These are phyloP conservation scores for Chlorocebus sabaeus DNA, from an alignment of 2,113 vertebrate species.

Conservation along the genomic window DNA sequence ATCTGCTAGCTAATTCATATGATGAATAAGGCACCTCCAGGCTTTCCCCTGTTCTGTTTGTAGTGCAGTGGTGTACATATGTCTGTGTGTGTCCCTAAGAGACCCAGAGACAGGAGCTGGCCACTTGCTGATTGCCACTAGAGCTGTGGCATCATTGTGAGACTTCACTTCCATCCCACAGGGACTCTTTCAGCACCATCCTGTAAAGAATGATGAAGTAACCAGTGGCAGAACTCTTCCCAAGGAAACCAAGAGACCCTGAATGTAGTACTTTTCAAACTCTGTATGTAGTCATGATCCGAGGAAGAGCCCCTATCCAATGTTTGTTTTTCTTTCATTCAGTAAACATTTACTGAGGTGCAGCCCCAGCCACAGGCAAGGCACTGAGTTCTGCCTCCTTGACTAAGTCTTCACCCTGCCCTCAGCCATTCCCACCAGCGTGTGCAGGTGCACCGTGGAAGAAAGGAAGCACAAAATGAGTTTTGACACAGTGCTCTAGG, in stretches of 20 bases:
- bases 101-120: background rate
- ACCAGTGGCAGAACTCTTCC: background rate
- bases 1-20: background rate
- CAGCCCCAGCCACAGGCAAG: background rate
- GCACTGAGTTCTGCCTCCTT: background rate
- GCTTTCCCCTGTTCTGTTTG: background rate
- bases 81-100: background rate
- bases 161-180: background rate
- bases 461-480: background rate
- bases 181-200: background rate
- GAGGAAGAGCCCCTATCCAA: background rate
- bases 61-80: background rate
- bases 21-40: background rate
- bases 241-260: background rate
- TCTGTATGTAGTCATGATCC: background rate
- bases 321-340: background rate
- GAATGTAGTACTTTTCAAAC: background rate
- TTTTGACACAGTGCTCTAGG: background rate
- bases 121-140: background rate
- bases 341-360: background rate
- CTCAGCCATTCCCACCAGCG: accelerated
- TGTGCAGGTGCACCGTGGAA: accelerated
- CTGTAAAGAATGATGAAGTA: background rate
- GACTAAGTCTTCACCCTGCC: background rate
- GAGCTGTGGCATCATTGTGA: background rate